Base-by-base conservation (phyloP, 1,140 invertebrate species). In the Acyrthosiphon pisum region DNA sequence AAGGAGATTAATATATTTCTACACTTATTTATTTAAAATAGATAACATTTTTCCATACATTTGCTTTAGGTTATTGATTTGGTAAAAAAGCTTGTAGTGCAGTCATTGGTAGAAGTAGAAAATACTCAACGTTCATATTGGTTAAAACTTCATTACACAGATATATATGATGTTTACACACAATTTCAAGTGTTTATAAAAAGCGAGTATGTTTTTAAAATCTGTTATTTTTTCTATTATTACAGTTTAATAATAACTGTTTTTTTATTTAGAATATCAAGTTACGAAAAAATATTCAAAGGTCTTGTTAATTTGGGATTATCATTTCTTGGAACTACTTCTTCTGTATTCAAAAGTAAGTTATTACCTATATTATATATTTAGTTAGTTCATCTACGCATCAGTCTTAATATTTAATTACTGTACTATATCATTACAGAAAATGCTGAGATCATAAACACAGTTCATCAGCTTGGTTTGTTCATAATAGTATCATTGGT, bases 221-320 rank as follows among this genome's bases (percentile, higher is more conserved):
- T 50, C 3, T 6, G 26, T 48, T 91, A 37, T 48, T 91, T 14
- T 91, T 7, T 35, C 20, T 81, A 30, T 37, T 53, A 26, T 41
- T 6, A 56, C 0, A 56, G 56, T 84, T 44, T 11, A 92, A 37
- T 41, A 89, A 89, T 30, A 37, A 48, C 56, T 44, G 7, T 30
- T 22, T 93, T 1, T 44, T 50, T 68, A n/a, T 93, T 93, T 53
- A 93, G 91, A 41, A 93, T 93, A 93, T 93, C 91, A 86, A 93
- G 91, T 44, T 93, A 93, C 14, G 91, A 93, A 93, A 93, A 93
- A 93, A 83, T 93, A 9, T 93, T 93, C 41, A 93, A 93, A n/a
- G 91, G 91, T 76, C 18, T 93, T 14, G 91, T 93, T 9, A 93
- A 93, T 56, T 93, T 93, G 22, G 76, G 91, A 26, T 86, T 93